Base-by-base conservation (phyloP, 30 jellyfish, hydroid and myxozoan species). In the Morbakka virulenta region DNA sequence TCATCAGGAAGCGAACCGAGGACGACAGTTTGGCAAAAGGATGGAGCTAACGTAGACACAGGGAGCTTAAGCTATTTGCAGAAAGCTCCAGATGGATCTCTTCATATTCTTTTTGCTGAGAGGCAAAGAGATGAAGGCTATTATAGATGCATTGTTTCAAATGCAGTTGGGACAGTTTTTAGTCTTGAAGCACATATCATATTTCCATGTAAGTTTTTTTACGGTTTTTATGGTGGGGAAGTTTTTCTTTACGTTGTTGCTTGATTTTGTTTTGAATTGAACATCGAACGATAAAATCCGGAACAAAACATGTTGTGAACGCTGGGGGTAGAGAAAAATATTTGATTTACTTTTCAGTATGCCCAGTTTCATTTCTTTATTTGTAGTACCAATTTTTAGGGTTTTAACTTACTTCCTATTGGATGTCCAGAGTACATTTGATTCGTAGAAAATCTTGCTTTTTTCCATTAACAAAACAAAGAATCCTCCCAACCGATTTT, bases 141-240 rank as follows among this genome's bases (percentile, higher is more conserved):
- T 1, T 93, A 86, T 65, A 84, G 96, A 29, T 93, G 99, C 64
- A 63, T 80, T 27, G 97, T 82, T 47, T 52, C 93, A 4, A 93
- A 93, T 79, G 64, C 91, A 27, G 89, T 78, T 62, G 99, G 99
- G 21, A 79, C 76, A 12, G 91, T 93, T 22, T 33, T 81, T 21
- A 93, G 99, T 64, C 68, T 32, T 51, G 89, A 80, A 32, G 99
- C 96, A 25, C 66, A 75, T 24, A 25, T 93, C 24, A 62, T 84
- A 21, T 86, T 93, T 65, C 97, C 99, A 64, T 86, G 99, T 93
- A 74, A 93, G 99, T 84, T 1, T 49, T 17, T 50, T 23, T n/a
- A n/a, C n/a, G n/a, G n/a, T n/a, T n/a, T n/a, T n/a, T n/a, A 12
- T 47, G n/a, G n/a, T 12, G n/a, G 13, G 13, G n/a, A 12, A 12